A percentile compares a stretch with the other conserved stretches of the same genome.
These are phyloP conservation scores for Carcharodon carcharias DNA, from an alignment of 2,797 vertebrate species.

Conservation along the genomic window DNA sequence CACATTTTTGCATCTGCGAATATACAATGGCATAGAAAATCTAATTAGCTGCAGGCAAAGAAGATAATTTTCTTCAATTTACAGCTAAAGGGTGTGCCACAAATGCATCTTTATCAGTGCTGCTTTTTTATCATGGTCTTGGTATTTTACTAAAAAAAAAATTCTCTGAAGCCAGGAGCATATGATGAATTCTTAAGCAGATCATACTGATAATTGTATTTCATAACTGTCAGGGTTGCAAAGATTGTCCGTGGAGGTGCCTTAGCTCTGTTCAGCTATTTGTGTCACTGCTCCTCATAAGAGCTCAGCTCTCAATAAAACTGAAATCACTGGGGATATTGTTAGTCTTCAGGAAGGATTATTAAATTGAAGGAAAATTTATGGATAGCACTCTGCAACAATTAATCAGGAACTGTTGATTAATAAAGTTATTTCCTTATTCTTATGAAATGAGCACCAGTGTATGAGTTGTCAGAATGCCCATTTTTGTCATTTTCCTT, in stretches of 20 bases:
- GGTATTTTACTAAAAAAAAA: constrained; percentile 52
- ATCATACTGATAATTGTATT: constrained; percentile 95
- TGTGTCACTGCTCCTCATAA: constrained; percentile 67
- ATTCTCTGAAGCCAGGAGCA: constrained; percentile 72
- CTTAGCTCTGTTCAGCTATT: constrained; percentile 69
- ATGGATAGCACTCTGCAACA: constrained; percentile 80
- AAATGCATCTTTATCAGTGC: constrained; percentile 64
- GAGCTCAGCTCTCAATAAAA: constrained; percentile 71
- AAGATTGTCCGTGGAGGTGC: constrained; percentile 77
- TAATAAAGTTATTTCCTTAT: constrained; percentile 74
- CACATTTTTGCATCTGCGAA: constrained; percentile 71
- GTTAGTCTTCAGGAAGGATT: constrained; percentile 73
- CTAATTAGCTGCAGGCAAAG: constrained; percentile 73
- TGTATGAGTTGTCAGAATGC: constrained; percentile 66
- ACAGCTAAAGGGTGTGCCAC: constrained; percentile 68
- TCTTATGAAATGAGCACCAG: constrained; percentile 47
- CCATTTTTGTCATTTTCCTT: constrained; percentile 79
- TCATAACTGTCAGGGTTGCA: constrained; percentile 81
- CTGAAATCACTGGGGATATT: constrained; percentile 73
- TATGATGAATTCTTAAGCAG: constrained; percentile 89
- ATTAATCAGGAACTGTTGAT: constrained; percentile 83
- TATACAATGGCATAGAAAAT: constrained; percentile 71
- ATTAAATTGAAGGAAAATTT: constrained; percentile 87
- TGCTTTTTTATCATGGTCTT: constrained; percentile 49
- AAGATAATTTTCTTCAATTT: constrained; percentile 79